A percentile compares a stretch with the other conserved stretches of the same genome.
Evolutionary conservation across 2,797 vertebrate genomes (phyloP).

Genomic region (Setipinna tenuifilis): DNA sequence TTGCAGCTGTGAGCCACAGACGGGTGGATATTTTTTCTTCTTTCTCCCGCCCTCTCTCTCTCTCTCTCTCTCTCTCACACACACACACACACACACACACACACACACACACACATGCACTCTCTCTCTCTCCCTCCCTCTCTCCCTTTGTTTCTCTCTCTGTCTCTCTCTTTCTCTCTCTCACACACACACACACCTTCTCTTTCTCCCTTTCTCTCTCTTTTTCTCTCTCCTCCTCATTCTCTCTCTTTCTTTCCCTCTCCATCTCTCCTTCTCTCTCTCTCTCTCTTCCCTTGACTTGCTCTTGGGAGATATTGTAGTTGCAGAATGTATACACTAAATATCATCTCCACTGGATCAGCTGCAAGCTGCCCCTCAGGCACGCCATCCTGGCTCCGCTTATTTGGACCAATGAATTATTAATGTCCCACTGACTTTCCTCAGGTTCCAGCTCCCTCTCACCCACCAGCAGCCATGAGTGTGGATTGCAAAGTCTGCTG

Average conservation of each 20-base stretch:
- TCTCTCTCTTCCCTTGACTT: constrained; percentile 32
- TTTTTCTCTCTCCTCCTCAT: constrained; percentile 15
- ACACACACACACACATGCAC: too few relatives aligned
- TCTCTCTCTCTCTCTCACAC: constrained; percentile 40
- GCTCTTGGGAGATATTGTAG: constrained; percentile 58
- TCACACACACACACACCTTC: neutral
- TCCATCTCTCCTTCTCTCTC: constrained; percentile 43
- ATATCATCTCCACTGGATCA: constrained; percentile 64
- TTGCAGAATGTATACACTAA: constrained; percentile 59
- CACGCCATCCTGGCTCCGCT: constrained; percentile 60
- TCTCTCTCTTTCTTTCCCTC: constrained; percentile 24
- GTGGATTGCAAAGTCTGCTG: constrained; percentile 38
- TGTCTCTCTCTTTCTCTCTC: too few relatives aligned
- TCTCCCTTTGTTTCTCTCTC: too few relatives aligned
- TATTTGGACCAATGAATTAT: constrained; percentile 74
- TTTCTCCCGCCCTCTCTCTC: constrained; percentile 30
- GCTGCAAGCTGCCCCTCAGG: constrained; percentile 59
- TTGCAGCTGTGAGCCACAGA: constrained; percentile 56
- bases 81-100: too few relatives aligned
- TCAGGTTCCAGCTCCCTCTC: constrained; percentile 51
- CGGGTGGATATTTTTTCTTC: neutral
- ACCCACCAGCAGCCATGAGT: constrained; percentile 28
- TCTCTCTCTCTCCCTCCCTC: too few relatives aligned
- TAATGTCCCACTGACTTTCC: constrained; percentile 66
- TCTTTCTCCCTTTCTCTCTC: constrained; percentile 45